A percentile compares a stretch with the other conserved stretches of the same genome.
phyloP scores from a whole-genome alignment of 2,888 invertebrate species.

The Ophonus ardosiacus region DNA sequence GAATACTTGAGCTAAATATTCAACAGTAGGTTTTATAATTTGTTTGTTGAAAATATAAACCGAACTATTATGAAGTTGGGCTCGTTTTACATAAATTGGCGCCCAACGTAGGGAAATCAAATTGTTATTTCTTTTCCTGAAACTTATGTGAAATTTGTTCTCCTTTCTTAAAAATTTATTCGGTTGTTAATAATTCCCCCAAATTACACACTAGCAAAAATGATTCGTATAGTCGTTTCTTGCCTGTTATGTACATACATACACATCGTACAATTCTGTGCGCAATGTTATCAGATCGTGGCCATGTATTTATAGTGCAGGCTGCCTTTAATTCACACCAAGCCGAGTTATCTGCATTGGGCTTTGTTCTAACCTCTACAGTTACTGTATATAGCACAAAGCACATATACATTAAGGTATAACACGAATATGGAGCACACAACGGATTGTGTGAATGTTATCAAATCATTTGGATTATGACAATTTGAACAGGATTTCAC shows the following conservation, averaged over 20 bases:
- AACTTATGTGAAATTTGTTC: not conserved
- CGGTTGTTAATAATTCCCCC: not conserved
- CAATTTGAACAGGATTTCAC: not conserved
- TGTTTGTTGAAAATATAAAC: no score
- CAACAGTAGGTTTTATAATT: no score
- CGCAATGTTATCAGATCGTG: constrained; percentile 35
- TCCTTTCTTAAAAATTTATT: not conserved
- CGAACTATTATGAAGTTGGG: no score
- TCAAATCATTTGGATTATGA: not conserved
- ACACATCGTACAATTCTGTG: not conserved
- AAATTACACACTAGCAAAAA: not conserved
- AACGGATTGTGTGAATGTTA: not conserved
- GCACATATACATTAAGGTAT: not conserved
- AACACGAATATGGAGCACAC: not conserved
- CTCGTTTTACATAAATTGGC: no score
- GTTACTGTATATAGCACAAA: not conserved
- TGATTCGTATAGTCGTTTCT: not conserved
- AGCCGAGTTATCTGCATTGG: constrained; percentile 31
- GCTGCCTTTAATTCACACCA: constrained; percentile 35
- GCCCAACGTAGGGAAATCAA: no score
- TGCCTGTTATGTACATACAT: no score
- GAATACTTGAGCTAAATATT: no score
- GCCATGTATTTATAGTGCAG: constrained; percentile 42
- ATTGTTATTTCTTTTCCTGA: no score
- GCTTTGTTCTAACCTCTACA: not conserved